These are phyloP conservation scores for Pyrocephalus nanus DNA, from an alignment of 2,797 vertebrate genomes.

Conservation along the genomic window DNA sequence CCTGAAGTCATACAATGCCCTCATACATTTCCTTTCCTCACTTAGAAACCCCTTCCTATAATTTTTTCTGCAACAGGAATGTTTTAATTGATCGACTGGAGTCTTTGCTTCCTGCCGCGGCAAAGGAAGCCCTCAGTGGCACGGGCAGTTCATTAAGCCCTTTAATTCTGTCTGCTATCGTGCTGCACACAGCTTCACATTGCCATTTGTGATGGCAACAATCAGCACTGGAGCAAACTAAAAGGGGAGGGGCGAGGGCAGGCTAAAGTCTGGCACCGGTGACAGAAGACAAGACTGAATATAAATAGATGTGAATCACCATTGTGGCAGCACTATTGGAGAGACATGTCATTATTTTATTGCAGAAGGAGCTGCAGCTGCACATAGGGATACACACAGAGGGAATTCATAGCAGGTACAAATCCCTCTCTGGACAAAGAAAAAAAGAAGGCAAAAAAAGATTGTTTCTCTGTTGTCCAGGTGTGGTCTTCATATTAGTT, in stretches of 20 bases:
- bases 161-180: not conserved
- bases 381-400: not conserved
- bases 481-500: not conserved
- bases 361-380: not conserved
- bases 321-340: not conserved
- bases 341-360: not conserved
- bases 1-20: not conserved
- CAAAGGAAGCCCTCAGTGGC: not conserved
- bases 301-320: constrained; percentile 22
- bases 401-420: not conserved
- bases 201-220: not conserved
- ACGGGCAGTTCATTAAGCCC: not conserved
- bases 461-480: not conserved
- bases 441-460: not conserved
- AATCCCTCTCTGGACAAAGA: not conserved
- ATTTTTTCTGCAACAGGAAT: not conserved
- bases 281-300: not conserved
- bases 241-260: not conserved
- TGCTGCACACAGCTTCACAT: not conserved
- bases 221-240: not conserved
- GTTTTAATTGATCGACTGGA: not conserved
- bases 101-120: not conserved
- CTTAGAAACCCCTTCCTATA: not conserved
- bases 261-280: not conserved
- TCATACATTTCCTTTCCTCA: not conserved